Evolutionary conservation across 2,113 vertebrate genomes (phyloP).

Genomic region (Rhynchomys soricoides): DNA sequence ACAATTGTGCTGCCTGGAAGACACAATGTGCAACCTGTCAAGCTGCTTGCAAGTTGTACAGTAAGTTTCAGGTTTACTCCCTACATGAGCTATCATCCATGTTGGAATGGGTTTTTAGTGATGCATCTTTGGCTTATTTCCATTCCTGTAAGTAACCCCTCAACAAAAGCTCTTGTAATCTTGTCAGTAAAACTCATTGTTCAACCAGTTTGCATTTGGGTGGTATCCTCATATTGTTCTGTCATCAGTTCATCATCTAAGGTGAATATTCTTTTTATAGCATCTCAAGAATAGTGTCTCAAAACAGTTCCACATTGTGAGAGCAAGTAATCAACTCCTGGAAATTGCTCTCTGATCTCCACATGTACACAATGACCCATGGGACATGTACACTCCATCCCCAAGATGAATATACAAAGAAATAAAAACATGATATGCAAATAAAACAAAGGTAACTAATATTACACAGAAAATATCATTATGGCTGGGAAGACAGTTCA

Average conservation of each 20-base stretch:
- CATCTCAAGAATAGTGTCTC: not conserved
- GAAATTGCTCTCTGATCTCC: not conserved
- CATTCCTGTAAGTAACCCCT: not conserved
- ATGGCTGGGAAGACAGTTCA: not conserved
- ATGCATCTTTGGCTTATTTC: not conserved
- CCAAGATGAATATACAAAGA: not conserved
- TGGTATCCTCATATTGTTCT: not conserved
- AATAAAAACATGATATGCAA: not conserved
- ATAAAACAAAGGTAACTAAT: not conserved
- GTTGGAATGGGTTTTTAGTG: not conserved
- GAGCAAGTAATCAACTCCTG: not conserved
- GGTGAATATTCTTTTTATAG: not conserved
- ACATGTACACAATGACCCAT: not conserved
- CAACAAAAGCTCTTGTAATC: not conserved
- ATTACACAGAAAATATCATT: not conserved
- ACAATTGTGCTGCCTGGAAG: not conserved
- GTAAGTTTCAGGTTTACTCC: not conserved
- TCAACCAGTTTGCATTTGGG: not conserved
- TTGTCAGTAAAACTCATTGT: not conserved
- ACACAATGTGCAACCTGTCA: not conserved
- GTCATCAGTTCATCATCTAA: not conserved
- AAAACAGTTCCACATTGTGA: not conserved
- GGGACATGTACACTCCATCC: not conserved
- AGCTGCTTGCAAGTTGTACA: not conserved
- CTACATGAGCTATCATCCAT: fast-evolving